Percentiles rank a stretch among this genome's conserved stretches.
Evolutionary conservation across 2,113 vertebrate species (phyloP).

Genomic region (Passer domesticus): DNA sequence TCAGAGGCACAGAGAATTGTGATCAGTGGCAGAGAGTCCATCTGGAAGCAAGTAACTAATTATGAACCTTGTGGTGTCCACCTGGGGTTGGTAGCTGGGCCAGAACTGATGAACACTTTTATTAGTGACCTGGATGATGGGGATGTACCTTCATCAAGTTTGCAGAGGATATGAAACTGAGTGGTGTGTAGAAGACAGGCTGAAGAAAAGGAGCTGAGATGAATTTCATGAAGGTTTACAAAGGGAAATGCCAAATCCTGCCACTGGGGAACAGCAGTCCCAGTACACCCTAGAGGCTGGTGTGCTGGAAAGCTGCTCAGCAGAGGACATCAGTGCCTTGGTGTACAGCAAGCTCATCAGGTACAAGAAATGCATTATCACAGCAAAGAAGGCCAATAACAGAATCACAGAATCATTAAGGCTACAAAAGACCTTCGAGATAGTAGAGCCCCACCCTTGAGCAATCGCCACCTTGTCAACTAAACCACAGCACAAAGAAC

Average conservation of each 20-base stretch:
- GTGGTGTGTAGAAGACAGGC: neutral
- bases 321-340: neutral
- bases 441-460: neutral
- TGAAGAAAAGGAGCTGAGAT: neutral
- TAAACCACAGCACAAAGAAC: neutral
- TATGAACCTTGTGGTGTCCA: neutral
- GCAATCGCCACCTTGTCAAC: neutral
- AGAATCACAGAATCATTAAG: neutral
- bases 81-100: neutral
- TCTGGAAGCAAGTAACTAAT: neutral
- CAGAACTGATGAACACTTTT: neutral
- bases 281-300: accelerated
- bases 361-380: neutral
- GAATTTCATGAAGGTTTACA: neutral
- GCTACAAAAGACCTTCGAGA: neutral
- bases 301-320: neutral
- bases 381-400: neutral
- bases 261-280: neutral
- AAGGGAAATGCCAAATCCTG: neutral
- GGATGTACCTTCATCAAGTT: neutral
- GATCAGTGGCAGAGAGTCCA: neutral
- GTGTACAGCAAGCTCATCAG: neutral
- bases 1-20: neutral
- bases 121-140: neutral
- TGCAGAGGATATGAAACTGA: neutral